Percentiles rank a stretch among this genome's conserved stretches.
Conservation (phyloP, 2,797 vertebrate genomes). For the Dendrocincla tyrannina region DNA sequence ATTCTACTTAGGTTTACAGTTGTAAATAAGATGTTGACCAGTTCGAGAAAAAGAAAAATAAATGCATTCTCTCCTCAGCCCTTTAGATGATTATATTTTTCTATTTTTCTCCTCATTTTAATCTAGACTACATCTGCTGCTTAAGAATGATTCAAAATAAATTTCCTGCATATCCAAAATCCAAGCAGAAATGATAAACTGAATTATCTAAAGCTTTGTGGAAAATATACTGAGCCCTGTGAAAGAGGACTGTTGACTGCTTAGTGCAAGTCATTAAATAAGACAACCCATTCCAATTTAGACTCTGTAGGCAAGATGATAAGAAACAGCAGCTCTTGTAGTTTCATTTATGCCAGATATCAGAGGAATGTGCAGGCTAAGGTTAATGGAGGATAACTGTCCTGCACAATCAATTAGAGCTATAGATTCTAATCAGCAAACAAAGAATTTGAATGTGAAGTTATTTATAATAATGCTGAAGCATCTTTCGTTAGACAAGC, state of each 20-base stretch:
- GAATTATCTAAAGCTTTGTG: neutral
- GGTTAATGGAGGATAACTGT: neutral
- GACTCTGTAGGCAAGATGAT: neutral
- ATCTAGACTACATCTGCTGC: neutral
- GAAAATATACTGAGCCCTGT: neutral
- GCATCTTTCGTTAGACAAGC: neutral
- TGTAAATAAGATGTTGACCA: neutral
- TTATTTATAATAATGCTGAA: neutral
- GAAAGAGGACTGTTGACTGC: neutral
- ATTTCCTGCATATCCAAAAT: neutral
- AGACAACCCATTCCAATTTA: neutral
- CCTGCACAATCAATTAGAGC: neutral
- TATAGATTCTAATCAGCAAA: neutral
- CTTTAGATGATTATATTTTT: neutral
- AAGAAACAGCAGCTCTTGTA: neutral
- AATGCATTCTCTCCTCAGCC: neutral
- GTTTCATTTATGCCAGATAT: neutral
- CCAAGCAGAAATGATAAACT: neutral
- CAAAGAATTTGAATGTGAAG: neutral
- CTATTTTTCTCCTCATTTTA: neutral
- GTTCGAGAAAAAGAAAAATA: neutral
- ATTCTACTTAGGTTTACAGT: neutral
- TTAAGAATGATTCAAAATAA: neutral
- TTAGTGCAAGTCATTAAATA: neutral
- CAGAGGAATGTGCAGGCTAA: neutral